Conservation (phyloP, 2,888 invertebrate genomes). For the Nasonovia ribisnigri region DNA sequence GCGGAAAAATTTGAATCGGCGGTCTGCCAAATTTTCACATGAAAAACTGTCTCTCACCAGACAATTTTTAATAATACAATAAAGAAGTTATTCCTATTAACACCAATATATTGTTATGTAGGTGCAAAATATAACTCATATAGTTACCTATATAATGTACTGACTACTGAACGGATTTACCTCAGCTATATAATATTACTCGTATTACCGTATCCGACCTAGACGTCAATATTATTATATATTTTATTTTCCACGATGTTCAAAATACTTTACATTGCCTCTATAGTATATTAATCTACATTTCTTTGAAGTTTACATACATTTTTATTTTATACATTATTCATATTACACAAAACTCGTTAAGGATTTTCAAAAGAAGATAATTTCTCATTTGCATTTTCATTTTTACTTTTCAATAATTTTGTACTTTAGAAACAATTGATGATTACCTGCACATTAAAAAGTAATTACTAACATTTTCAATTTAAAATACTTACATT, state of each 20-base stretch:
- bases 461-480: constrained; percentile 30
- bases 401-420: neutral
- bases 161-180: neutral
- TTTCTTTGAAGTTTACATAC: neutral
- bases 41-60: too few relatives aligned
- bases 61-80: too few relatives aligned
- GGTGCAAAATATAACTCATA: neutral
- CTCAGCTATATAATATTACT: neutral
- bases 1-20: neutral
- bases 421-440: constrained; percentile 9
- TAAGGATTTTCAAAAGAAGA: constrained; percentile 11
- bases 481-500: neutral
- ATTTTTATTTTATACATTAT: constrained; percentile 7
- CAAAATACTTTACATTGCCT: neutral
- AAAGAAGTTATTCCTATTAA: neutral
- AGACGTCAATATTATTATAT: neutral
- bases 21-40: too few relatives aligned
- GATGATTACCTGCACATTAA: constrained; percentile 17
- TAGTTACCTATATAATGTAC: neutral
- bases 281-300: neutral
- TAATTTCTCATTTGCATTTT: constrained; percentile 33
- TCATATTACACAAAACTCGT: constrained; percentile 1
- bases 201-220: neutral
- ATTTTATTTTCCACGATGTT: neutral
- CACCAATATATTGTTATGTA: neutral